Conservation (phyloP, 1,140 invertebrate genomes). For the Tetragonula clypearis region DNA sequence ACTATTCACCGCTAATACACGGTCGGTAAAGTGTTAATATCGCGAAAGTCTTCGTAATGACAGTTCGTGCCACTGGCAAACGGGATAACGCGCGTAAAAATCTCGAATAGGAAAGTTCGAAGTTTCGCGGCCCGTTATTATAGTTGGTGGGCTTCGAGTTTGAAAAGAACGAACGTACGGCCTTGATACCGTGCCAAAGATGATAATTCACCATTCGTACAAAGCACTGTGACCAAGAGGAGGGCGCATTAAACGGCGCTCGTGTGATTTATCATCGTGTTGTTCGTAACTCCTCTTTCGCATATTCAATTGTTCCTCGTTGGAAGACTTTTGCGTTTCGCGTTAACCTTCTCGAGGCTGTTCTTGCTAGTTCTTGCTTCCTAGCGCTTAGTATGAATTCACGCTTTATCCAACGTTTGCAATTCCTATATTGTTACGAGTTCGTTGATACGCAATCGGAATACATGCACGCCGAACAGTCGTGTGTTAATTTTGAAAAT, state of each 20-base stretch:
- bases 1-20: no score
- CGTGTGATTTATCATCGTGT: not conserved
- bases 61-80: no score
- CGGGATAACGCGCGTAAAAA: not conserved
- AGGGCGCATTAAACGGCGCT: not conserved
- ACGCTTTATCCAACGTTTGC: not conserved
- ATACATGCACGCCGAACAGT: no score
- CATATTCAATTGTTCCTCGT: not conserved
- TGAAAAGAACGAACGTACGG: not conserved
- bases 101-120: not conserved
- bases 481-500: no score
- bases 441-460: not conserved
- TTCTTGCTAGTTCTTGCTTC: no score
- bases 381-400: not conserved
- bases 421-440: not conserved
- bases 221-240: constrained; percentile 1
- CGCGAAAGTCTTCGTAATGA: not conserved
- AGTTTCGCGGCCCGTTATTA: not conserved
- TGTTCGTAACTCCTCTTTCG: not conserved
- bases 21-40: not conserved
- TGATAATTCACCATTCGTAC: constrained; percentile 4
- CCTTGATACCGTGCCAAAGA: constrained; percentile 16
- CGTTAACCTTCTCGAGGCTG: not conserved
- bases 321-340: not conserved
- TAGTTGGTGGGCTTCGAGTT: not conserved